These are phyloP conservation scores for Neostethus bicornis DNA, from an alignment of 2,797 vertebrate genomes.

Conservation along the genomic window DNA sequence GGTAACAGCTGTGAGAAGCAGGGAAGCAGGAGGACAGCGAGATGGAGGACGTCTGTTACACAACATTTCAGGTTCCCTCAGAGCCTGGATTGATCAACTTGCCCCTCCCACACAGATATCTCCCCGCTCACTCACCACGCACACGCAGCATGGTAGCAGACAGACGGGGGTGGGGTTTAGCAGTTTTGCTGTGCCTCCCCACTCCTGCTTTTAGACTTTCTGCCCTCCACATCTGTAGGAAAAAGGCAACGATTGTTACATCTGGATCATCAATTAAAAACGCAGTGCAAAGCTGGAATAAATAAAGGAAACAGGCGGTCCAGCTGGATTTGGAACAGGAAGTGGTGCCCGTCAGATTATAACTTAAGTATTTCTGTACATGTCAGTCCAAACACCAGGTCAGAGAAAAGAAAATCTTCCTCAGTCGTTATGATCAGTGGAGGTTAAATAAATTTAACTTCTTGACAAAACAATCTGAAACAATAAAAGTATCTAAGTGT, in stretches of 20 bases:
- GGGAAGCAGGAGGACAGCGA: constrained; percentile 58
- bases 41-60: constrained; percentile 74
- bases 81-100: constrained; percentile 70
- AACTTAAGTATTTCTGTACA: constrained; percentile 68
- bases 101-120: constrained; percentile 41
- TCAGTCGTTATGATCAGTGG: constrained; percentile 13
- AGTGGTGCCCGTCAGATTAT: constrained; percentile 65
- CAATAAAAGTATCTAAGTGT: constrained; percentile 7
- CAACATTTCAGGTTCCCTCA: constrained; percentile 82
- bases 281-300: constrained; percentile 59
- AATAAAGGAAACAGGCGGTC: constrained; percentile 49
- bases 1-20: constrained; percentile 44
- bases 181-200: constrained; percentile 93
- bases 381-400: constrained; percentile 23
- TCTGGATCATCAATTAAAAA: constrained; percentile 48
- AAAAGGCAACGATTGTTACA: constrained; percentile 92
- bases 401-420: constrained; percentile 14
- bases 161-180: constrained; percentile 82
- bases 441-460: constrained; percentile 24
- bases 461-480: constrained; percentile 49
- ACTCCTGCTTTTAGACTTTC: constrained; percentile 97
- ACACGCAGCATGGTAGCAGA: constrained; percentile 88
- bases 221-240: constrained; percentile 99
- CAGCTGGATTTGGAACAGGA: constrained; percentile 43
- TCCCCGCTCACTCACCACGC: constrained; percentile 86